These are phyloP conservation scores for Deroptyus accipitrinus DNA, from an alignment of 2,113 vertebrate genomes.

Conservation along the genomic window DNA sequence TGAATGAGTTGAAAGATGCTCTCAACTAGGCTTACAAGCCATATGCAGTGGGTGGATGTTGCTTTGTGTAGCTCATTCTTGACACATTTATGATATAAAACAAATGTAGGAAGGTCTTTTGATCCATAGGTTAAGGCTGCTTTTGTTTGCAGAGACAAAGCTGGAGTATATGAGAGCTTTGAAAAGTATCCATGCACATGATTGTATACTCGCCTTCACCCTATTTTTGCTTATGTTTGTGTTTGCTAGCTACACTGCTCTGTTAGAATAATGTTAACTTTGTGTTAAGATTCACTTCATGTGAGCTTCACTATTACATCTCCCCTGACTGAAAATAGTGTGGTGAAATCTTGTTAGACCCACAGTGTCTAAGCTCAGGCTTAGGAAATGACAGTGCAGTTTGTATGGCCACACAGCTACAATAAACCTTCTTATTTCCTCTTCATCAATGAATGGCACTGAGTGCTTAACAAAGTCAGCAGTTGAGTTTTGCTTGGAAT, in stretches of 20 bases:
- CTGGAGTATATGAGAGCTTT: not conserved
- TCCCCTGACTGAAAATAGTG: not conserved
- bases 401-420: not conserved
- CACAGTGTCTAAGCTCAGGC: not conserved
- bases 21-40: conserved; percentile 3
- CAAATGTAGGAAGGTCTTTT: conserved; percentile 3
- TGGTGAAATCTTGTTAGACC: not conserved
- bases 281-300: not conserved
- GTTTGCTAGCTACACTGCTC: not conserved
- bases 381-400: not conserved
- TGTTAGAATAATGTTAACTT: not conserved
- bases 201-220: not conserved
- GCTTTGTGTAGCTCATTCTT: not conserved
- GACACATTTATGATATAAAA: not conserved
- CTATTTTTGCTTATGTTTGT: not conserved
- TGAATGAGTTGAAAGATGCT: conserved; percentile 24
- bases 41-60: not conserved
- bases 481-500: conserved; percentile 30
- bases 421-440: conserved; percentile 4
- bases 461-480: conserved; percentile 8
- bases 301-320: not conserved
- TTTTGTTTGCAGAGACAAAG: not conserved
- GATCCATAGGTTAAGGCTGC: not conserved
- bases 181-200: not conserved
- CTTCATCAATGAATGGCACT: not conserved